Evolutionary conservation across 1,140 invertebrate genomes (phyloP), one percentile per base, ranked within the genome.

Genomic region (Drosophila willistoni): DNA sequence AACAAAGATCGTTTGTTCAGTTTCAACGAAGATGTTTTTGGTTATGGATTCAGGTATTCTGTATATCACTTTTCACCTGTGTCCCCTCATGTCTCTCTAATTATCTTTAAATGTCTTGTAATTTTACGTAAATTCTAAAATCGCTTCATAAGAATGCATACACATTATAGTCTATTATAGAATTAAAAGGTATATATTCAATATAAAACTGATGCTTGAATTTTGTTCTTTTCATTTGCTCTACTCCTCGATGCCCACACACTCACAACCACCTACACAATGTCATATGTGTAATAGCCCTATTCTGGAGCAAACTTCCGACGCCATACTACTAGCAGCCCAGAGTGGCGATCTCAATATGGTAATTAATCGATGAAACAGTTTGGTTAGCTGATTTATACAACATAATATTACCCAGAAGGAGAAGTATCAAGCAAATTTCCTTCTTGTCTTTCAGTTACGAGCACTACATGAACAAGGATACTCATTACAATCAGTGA

Each of bases 401-500:
- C n/a, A n/a, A n/a, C n/a, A n/a, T n/a, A n/a, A 14, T 19, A 1
- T 17, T 2, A 56, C 0, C 6, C 3, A 33, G 19, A 13, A 9
- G 2, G 0, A 1, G 12, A 2, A 22, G 19, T 36, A 5, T 54
- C 10, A 44, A 7, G 22, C 36, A 39, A 0, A 17, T 39, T 7
- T 60, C 10, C 13, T 0, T 14, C 0, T 44, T 14, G 14, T 66
- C 51, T 91, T 93, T 14, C 91, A 97, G 95, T 92, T 98, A 80
- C 96, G 95, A 93, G 96, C 97, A 77, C 93, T 98, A 19, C 96
- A 98, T 92, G 93, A 94, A 64, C 94, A 95, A 78, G 97, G 97
- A 54, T 98, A 95, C 91, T 98, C 97, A 51, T 92, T 98, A 12
- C 93, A 97, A 72, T 97, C 96, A 42, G 96, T 97, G 79, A 97